These are phyloP conservation scores for Collichthys lucidus DNA, from an alignment of 2,113 vertebrate species.

Conservation along the genomic window DNA sequence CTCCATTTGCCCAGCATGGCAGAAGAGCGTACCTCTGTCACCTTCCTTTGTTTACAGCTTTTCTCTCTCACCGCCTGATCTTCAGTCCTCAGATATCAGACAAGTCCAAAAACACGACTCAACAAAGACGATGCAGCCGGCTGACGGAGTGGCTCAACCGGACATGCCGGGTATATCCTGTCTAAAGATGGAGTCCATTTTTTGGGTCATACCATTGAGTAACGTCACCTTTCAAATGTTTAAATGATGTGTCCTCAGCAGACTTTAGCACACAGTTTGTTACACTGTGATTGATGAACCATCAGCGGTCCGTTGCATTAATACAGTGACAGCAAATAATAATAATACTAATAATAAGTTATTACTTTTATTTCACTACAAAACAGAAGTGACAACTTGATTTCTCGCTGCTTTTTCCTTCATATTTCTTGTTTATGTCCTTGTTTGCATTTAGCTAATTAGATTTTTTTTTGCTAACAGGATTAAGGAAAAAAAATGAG, in stretches of 20 bases:
- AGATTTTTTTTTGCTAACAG: neutral
- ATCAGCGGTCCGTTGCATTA: neutral
- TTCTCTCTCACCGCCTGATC: conserved; percentile 13
- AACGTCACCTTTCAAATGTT: neutral
- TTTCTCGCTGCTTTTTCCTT: neutral
- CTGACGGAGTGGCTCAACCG: neutral
- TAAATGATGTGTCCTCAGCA: neutral
- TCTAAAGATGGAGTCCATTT: neutral
- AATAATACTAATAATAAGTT: too few relatives aligned
- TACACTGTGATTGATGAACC: neutral
- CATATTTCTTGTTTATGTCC: conserved; percentile 1
- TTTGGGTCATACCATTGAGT: neutral
- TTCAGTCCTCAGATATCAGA: conserved; percentile 28
- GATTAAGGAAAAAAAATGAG: neutral
- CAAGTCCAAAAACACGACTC: conserved; percentile 9
- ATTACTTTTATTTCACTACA: neutral
- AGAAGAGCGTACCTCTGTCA: conserved; percentile 29
- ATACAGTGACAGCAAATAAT: neutral
- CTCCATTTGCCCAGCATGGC: conserved; percentile 3
- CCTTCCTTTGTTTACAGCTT: conserved; percentile 45
- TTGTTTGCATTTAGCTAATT: conserved; percentile 20
- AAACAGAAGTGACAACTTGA: neutral
- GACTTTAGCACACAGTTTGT: neutral
- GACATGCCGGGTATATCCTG: neutral
- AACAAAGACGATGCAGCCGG: neutral